Conservation (phyloP, 2,113 vertebrate species). For the Thalassoma bifasciatum region DNA sequence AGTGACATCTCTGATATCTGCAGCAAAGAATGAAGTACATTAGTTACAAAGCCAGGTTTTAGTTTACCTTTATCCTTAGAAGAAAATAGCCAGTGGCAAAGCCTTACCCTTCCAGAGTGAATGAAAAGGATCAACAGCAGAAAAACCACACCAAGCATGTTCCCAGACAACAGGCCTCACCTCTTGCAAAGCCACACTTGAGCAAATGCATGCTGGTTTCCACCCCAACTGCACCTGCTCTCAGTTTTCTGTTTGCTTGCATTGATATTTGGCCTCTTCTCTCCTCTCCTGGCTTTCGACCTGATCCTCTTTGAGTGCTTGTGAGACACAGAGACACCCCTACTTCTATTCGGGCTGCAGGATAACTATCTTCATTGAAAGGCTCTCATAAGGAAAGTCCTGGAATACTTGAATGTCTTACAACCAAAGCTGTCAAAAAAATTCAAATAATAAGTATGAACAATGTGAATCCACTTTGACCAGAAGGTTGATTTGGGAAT, state of each 20-base stretch:
- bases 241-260: slow-evolving; percentile 15
- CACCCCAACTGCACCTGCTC: not conserved
- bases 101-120: not conserved
- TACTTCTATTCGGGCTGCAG: not conserved
- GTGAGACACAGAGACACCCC: slow-evolving; percentile 18
- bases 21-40: no score
- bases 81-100: no score
- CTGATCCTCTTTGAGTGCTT: slow-evolving; percentile 36
- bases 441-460: no score
- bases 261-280: slow-evolving; percentile 31
- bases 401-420: not conserved
- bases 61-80: no score
- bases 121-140: not conserved
- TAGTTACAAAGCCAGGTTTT: not conserved
- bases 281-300: slow-evolving; percentile 2
- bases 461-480: no score
- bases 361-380: slow-evolving; percentile 15
- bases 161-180: slow-evolving; percentile 1
- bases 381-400: not conserved
- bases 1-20: no score
- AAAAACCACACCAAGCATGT: slow-evolving; percentile 9
- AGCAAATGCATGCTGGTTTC: slow-evolving; percentile 7
- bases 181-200: slow-evolving; percentile 7
- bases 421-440: no score
- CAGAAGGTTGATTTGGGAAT: no score